phyloP scores from a whole-genome alignment of 2,797 vertebrate genomes.

The Danio choprae region DNA sequence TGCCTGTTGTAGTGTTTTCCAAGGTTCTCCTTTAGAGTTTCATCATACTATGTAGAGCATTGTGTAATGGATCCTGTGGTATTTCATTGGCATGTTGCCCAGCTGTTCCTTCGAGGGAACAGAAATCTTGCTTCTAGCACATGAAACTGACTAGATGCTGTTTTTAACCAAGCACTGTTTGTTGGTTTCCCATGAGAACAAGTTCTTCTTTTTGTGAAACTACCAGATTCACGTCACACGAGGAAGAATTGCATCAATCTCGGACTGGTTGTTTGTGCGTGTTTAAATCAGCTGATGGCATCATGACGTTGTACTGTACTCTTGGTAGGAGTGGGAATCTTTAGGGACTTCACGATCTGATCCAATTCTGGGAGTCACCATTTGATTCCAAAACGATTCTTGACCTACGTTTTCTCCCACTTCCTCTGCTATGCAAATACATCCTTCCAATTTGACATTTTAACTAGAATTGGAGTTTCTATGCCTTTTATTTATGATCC shows the following conservation, averaged over 20 bases:
- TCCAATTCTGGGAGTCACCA: too few relatives aligned
- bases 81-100: neutral
- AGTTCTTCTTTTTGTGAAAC: neutral
- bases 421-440: too few relatives aligned
- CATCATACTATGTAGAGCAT: neutral
- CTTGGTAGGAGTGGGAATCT: too few relatives aligned
- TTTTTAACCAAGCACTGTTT: neutral
- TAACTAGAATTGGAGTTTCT: too few relatives aligned
- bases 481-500: too few relatives aligned
- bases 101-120: neutral
- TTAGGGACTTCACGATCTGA: too few relatives aligned
- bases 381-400: too few relatives aligned
- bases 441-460: too few relatives aligned
- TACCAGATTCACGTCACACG: neutral
- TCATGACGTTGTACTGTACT: neutral
- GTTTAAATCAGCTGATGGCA: slow-evolving; percentile 15
- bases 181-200: neutral
- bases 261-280: too few relatives aligned
- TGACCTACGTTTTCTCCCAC: too few relatives aligned
- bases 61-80: neutral
- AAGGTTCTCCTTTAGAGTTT: neutral
- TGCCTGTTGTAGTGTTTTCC: neutral
- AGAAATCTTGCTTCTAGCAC: neutral
- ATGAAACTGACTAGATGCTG: neutral
- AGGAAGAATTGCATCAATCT: neutral